Percentiles rank a stretch among this genome's conserved stretches.
Evolutionary conservation across 2,888 invertebrate species (phyloP).

Genomic region (Conops quadrifasciatus): DNA sequence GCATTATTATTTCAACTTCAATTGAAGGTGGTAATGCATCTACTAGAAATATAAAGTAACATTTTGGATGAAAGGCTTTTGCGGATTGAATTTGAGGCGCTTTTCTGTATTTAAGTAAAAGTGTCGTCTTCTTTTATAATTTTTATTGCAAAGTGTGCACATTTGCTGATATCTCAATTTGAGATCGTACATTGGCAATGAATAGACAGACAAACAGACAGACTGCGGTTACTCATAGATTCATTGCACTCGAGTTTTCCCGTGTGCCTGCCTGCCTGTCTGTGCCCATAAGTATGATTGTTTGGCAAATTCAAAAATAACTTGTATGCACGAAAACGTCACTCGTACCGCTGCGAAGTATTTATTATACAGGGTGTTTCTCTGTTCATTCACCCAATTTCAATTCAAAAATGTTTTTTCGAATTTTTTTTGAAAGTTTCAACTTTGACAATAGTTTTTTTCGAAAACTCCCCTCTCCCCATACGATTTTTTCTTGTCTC

Average conservation of each 20-base stretch:
- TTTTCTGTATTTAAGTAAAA: conserved; percentile 14
- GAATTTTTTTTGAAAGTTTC: too few species aligned
- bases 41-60: background rate
- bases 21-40: background rate
- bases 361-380: too few species aligned
- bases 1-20: background rate
- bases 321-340: conserved; percentile 25
- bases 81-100: conserved; percentile 4
- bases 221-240: conserved; percentile 12
- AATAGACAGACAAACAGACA: conserved; percentile 9
- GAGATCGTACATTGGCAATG: conserved; percentile 11
- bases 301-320: conserved; percentile 19
- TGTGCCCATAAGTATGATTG: too few species aligned
- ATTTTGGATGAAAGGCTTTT: background rate
- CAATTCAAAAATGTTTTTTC: too few species aligned
- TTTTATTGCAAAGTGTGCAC: conserved; percentile 20
- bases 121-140: conserved; percentile 18
- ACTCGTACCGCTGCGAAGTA: conserved; percentile 14
- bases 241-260: conserved; percentile 25
- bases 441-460: too few species aligned
- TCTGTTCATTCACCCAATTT: too few species aligned
- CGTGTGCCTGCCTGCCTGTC: conserved; percentile 10
- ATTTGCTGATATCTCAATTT: conserved; percentile 24
- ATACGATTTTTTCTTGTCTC: too few species aligned
- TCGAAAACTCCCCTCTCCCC: too few species aligned